Evolutionary conservation across 2,797 vertebrate genomes (phyloP), one percentile per base, ranked within the genome.

Genomic region (Acrocephalus scirpaceus): DNA sequence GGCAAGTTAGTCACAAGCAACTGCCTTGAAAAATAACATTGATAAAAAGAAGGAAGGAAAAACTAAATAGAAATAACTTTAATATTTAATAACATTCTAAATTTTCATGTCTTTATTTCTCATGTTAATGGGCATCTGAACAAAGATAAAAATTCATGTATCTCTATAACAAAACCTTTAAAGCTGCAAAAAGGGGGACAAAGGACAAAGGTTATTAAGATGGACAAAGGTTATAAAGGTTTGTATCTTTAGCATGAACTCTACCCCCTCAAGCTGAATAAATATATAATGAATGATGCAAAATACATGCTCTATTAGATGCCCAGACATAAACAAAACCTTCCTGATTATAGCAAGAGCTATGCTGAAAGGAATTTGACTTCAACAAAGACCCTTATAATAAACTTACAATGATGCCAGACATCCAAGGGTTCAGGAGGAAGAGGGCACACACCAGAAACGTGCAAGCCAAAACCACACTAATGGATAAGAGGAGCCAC

Each of bases 401-500:
- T 93, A 96, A 97, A 98, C 99, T 99, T 98, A 99, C 99, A 93
- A 99, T 99, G 98, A 99, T 99, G 93, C 99, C 99, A 45, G 99
- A 98, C 2, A 99, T 99, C 99, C 99, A 99, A 30, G 99, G 99
- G 98, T 99, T 99, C 96, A 99, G 98, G 90, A 99, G 98, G 98
- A 99, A 99, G 97, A 99, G 98, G 25, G 99, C 99, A n/a, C 99
- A 99, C 96, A 99, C 99, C 29, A 99, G 98, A 93, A 99, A 99
- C 71, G 99, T 99, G 98, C 99, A 99, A 93, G 99, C 99, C 54
- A 99, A 98, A 96, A 99, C 99, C 80, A 99, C 99, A 0, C 99
- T 99, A 98, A 99, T 99, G 97, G 99, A 99, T 92, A 99, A 98
- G 85, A 99, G 98, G 15, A 99, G 98, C 99, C 99, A 99, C 98